A percentile compares a stretch with the other conserved stretches of the same genome.
phyloP scores from a whole-genome alignment of 1,140 invertebrate genomes.

The Oppia nitens region DNA sequence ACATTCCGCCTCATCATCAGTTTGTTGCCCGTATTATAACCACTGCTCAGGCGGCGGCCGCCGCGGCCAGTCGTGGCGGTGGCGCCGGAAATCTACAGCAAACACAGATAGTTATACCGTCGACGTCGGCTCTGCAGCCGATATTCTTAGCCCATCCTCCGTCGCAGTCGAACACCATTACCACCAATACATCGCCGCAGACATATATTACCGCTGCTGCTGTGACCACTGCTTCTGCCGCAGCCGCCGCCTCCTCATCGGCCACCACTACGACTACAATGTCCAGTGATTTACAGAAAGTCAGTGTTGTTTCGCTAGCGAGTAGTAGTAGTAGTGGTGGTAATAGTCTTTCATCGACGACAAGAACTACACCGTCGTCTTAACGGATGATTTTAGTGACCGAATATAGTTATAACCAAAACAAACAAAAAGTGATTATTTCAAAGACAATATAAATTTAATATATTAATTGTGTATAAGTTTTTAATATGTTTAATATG shows the following conservation, averaged over 20 bases:
- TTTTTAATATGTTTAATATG: too few species aligned
- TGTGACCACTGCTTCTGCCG: not conserved
- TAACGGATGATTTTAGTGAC: too few species aligned
- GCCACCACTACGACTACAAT: not conserved
- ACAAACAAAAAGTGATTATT: too few species aligned
- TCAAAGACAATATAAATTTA: too few species aligned
- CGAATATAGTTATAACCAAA: too few species aligned
- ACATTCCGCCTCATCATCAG: not conserved
- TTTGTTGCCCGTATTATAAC: conserved; percentile 7
- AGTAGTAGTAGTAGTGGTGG: too few species aligned
- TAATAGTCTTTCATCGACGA: too few species aligned
- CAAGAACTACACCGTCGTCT: not conserved
- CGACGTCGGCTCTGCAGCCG: conserved; percentile 1
- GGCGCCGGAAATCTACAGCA: too few species aligned
- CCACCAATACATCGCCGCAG: not conserved
- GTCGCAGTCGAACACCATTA: not conserved
- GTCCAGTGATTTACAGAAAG: not conserved
- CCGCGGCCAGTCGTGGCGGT: not conserved
- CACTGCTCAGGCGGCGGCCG: not conserved
- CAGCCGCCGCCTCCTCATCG: too few species aligned
- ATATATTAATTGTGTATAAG: too few species aligned
- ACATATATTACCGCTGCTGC: not conserved
- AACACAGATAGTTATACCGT: conserved; percentile 5
- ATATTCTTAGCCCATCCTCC: not conserved
- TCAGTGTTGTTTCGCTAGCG: not conserved